Evolutionary conservation across 2,888 invertebrate species (phyloP).

Genomic region (Napeogenes inachia): DNA sequence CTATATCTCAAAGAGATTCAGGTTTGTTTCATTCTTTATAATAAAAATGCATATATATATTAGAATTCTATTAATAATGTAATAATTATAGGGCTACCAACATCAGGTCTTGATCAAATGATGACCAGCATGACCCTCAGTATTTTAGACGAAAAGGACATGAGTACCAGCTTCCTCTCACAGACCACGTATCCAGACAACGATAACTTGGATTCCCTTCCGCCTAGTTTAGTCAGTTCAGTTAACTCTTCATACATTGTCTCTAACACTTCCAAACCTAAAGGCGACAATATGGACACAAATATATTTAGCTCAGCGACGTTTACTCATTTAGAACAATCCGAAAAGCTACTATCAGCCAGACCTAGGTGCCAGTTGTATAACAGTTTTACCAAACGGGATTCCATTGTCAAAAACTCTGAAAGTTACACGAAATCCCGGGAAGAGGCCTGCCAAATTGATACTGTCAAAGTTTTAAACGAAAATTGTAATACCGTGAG

Average conservation of each 20-base stretch:
- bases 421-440: slow-evolving; percentile 67
- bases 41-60: not conserved
- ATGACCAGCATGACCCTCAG: slow-evolving; percentile 73
- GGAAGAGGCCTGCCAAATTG: slow-evolving; percentile 66
- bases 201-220: slow-evolving; percentile 68
- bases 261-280: slow-evolving; percentile 51
- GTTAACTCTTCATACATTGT: slow-evolving; percentile 67
- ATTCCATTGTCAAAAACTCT: slow-evolving; percentile 51
- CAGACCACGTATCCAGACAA: slow-evolving; percentile 70
- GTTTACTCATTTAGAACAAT: slow-evolving; percentile 66
- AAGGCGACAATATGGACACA: slow-evolving; percentile 49
- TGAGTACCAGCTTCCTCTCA: slow-evolving; percentile 74
- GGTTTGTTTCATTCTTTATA: slow-evolving; percentile 38
- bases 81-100: slow-evolving; percentile 49
- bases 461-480: slow-evolving; percentile 58
- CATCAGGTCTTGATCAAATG: slow-evolving; percentile 63
- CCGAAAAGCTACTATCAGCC: slow-evolving; percentile 58
- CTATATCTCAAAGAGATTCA: slow-evolving; percentile 56
- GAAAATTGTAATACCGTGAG: slow-evolving; percentile 50
- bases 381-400: slow-evolving; percentile 58
- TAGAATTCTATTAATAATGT: not conserved
- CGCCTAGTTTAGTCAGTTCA: slow-evolving; percentile 68
- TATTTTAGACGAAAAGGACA: slow-evolving; percentile 72
- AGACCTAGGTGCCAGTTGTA: slow-evolving; percentile 57
- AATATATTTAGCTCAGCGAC: slow-evolving; percentile 68